These are phyloP conservation scores for Crotalus horridus DNA, from an alignment of 2,113 vertebrate species.

Conservation along the genomic window DNA sequence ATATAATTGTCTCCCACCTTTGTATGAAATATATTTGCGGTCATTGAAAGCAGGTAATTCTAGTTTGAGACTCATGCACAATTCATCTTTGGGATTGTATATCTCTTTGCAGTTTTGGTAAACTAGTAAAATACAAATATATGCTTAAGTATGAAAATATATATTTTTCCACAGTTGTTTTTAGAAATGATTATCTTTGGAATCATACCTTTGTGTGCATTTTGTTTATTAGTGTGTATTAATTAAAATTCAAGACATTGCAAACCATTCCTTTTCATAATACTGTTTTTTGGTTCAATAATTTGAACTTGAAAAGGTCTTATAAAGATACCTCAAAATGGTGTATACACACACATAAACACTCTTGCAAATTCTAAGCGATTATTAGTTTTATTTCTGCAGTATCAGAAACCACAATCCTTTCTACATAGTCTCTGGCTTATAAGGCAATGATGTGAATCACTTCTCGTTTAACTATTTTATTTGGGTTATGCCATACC, in stretches of 20 bases:
- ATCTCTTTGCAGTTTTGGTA: conserved; percentile 3
- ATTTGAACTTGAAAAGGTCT: conserved; percentile 12
- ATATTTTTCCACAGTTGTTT: conserved; percentile 18
- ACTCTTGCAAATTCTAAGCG: neutral
- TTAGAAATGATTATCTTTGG: conserved; percentile 47
- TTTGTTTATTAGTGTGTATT: neutral
- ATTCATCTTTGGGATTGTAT: neutral
- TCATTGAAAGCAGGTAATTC: conserved; percentile 34
- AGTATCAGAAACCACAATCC: neutral
- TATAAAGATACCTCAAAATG: neutral
- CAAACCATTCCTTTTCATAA: conserved; percentile 20
- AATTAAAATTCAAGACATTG: conserved; percentile 20
- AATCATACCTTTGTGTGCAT: neutral
- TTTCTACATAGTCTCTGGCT: neutral
- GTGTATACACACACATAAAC: neutral
- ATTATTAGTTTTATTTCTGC: neutral
- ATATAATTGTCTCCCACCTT: conserved; percentile 42
- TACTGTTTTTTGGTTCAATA: conserved; percentile 14
- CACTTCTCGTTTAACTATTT: neutral
- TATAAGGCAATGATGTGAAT: neutral
- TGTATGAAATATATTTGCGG: conserved; percentile 52
- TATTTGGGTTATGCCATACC: neutral
- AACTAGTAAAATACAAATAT: neutral
- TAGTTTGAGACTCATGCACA: conserved; percentile 34
- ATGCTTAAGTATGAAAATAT: conserved; percentile 22